Evolutionary conservation across 1,140 invertebrate genomes (phyloP).

Genomic region (Elymnias hypermnestra): DNA sequence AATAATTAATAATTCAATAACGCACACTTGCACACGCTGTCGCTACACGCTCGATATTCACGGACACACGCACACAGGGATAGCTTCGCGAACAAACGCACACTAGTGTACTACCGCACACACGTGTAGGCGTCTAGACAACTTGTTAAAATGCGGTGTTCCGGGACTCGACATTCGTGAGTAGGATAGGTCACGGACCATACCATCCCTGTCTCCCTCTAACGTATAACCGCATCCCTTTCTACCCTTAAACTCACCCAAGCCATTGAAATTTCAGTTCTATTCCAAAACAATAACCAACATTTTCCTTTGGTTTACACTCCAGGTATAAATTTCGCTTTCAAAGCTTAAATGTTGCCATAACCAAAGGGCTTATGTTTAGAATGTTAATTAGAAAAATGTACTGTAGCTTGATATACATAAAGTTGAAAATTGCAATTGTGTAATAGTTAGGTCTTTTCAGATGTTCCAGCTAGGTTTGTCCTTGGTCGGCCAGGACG

Average conservation of each 20-base stretch:
- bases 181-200: conserved; percentile 74
- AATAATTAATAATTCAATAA: conserved; percentile 32
- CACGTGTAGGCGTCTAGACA: conserved; percentile 58
- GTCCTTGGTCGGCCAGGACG: conserved; percentile 67
- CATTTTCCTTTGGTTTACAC: conserved; percentile 19
- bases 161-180: conserved; percentile 71
- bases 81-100: conserved; percentile 21
- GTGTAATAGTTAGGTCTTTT: conserved; percentile 38
- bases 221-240: conserved; percentile 32
- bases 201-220: conserved; percentile 37
- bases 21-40: conserved; percentile 29
- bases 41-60: conserved; percentile 24
- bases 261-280: conserved; percentile 29
- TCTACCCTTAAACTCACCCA: conserved; percentile 20
- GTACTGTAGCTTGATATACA: neutral
- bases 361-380: conserved; percentile 29
- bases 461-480: conserved; percentile 53
- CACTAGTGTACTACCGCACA: conserved; percentile 34
- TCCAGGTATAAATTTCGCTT: conserved; percentile 71
- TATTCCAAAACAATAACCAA: conserved; percentile 24
- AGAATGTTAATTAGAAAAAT: conserved; percentile 5
- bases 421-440: conserved; percentile 24
- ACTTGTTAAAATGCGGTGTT: conserved; percentile 69
- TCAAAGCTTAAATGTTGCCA: conserved; percentile 43
- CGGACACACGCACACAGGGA: conserved; percentile 31